Percentiles rank a stretch among this genome's conserved stretches.
Evolutionary conservation across 2,888 invertebrate genomes (phyloP).

Genomic region (Eucera pruinosa): DNA sequence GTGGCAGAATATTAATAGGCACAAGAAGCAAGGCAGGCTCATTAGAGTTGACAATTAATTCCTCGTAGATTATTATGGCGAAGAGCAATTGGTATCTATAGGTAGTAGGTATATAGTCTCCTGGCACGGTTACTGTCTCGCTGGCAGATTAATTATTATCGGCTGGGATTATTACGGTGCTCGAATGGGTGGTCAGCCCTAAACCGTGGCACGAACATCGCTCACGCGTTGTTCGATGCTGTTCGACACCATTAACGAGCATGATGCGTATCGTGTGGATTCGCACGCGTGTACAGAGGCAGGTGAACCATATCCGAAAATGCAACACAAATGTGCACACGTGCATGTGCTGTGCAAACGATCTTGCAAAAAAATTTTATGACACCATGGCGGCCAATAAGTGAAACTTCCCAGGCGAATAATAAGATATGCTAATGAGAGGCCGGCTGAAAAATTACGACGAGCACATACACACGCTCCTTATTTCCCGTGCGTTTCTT

Average conservation of each 20-base stretch:
- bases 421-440: constrained; percentile 53
- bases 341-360: constrained; percentile 11
- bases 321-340: neutral
- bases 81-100: constrained; percentile 65
- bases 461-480: too few relatives aligned
- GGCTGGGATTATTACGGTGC: constrained; percentile 68
- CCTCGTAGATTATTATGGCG: constrained; percentile 64
- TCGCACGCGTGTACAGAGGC: constrained; percentile 18
- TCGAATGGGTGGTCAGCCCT: constrained; percentile 62
- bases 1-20: constrained; percentile 1
- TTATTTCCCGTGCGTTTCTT: constrained; percentile 2
- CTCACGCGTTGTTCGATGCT: constrained; percentile 55
- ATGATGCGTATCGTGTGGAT: constrained; percentile 47
- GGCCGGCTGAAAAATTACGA: constrained; percentile 15
- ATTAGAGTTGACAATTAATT: constrained; percentile 61
- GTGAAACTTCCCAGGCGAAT: constrained; percentile 40
- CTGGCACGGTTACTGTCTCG: constrained; percentile 64
- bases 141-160: constrained; percentile 71
- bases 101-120: constrained; percentile 42
- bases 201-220: constrained; percentile 54
- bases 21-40: constrained; percentile 30
- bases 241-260: constrained; percentile 56
- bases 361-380: constrained; percentile 33
- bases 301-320: constrained; percentile 50
- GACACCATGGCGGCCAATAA: constrained; percentile 30